Conservation (phyloP, 2,113 vertebrate species). For the Festucalex cinctus region DNA sequence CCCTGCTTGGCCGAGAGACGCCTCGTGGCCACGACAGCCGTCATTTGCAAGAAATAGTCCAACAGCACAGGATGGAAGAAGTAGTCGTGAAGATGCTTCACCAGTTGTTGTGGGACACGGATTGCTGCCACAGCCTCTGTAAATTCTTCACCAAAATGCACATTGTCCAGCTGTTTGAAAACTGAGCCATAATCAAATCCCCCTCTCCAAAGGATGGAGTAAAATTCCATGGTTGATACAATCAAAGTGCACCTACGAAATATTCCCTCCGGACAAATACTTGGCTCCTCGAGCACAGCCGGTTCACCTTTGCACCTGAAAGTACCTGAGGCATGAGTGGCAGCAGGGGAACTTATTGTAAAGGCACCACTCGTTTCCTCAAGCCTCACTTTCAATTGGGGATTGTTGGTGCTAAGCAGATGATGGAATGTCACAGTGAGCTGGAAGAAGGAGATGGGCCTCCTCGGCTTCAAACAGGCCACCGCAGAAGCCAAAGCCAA, state of each 20-base stretch:
- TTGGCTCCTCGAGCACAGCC: slow-evolving; percentile 64
- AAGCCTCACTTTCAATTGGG: slow-evolving; percentile 69
- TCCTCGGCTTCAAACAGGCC: slow-evolving; percentile 64
- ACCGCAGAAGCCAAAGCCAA: slow-evolving; percentile 76
- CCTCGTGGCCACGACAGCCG: slow-evolving; percentile 54
- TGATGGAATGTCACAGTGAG: slow-evolving; percentile 74
- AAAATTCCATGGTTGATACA: slow-evolving; percentile 65
- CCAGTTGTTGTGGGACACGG: slow-evolving; percentile 64
- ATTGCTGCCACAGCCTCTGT: slow-evolving; percentile 78
- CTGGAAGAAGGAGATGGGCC: slow-evolving; percentile 64
- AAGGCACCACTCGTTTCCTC: slow-evolving; percentile 60
- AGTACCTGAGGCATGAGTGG: slow-evolving; percentile 73
- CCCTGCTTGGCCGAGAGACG: slow-evolving; percentile 46
- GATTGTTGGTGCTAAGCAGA: slow-evolving; percentile 55
- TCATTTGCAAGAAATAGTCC: slow-evolving; percentile 84
- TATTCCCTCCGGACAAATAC: slow-evolving; percentile 64
- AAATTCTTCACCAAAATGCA: slow-evolving; percentile 75
- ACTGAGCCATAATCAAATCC: slow-evolving; percentile 79
- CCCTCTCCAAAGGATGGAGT: slow-evolving; percentile 67
- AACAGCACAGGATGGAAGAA: slow-evolving; percentile 81
- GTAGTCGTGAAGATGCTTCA: slow-evolving; percentile 71
- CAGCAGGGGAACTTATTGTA: slow-evolving; percentile 69
- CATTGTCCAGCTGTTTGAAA: slow-evolving; percentile 74
- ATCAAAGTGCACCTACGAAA: slow-evolving; percentile 70
- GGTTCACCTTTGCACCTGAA: slow-evolving; percentile 42